Conservation (phyloP, 1,140 invertebrate species). For the Gonioctena quinquepunctata region DNA sequence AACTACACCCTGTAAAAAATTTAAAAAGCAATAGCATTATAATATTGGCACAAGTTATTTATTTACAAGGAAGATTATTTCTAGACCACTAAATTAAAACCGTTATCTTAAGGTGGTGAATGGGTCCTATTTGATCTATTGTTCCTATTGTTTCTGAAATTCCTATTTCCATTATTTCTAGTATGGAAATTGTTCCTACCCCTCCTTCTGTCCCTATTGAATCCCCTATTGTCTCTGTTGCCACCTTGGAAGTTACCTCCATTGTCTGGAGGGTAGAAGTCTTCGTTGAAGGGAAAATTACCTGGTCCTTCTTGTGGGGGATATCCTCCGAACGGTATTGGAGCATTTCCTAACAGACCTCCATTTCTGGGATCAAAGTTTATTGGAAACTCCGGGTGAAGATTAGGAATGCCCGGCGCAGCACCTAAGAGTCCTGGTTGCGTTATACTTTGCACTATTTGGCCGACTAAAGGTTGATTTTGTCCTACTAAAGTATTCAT, state of each 20-base stretch:
- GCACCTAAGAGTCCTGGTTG: slow-evolving; percentile 50
- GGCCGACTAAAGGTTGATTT: slow-evolving; percentile 36
- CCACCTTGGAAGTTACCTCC: slow-evolving; percentile 17
- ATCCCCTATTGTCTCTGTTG: slow-evolving; percentile 24
- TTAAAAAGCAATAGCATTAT: slow-evolving; percentile 1
- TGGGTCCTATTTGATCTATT: slow-evolving; percentile 32
- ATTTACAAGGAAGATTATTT: slow-evolving; percentile 5
- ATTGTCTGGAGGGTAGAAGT: slow-evolving; percentile 36
- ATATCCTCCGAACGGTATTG: slow-evolving; percentile 33
- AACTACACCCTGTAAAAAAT: slow-evolving; percentile 2
- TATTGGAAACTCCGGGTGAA: slow-evolving; percentile 46
- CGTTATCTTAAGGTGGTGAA: slow-evolving; percentile 27
- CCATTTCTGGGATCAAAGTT: slow-evolving; percentile 49
- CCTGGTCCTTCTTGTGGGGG: slow-evolving; percentile 24
- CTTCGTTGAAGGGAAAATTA: slow-evolving; percentile 37
- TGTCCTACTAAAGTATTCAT: slow-evolving; percentile 21
- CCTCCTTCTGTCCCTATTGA: slow-evolving; percentile 28
- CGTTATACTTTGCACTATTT: slow-evolving; percentile 28
- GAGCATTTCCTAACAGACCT: slow-evolving; percentile 48
- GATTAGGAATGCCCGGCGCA: slow-evolving; percentile 44
- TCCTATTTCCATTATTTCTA: slow-evolving; percentile 30
- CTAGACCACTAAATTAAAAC: not conserved
- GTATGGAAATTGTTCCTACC: slow-evolving; percentile 34
- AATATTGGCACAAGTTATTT: slow-evolving; percentile 8
- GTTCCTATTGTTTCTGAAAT: slow-evolving; percentile 32